phyloP scores from a whole-genome alignment of 1,140 invertebrate species.

The Zaprionus camerounensis region DNA sequence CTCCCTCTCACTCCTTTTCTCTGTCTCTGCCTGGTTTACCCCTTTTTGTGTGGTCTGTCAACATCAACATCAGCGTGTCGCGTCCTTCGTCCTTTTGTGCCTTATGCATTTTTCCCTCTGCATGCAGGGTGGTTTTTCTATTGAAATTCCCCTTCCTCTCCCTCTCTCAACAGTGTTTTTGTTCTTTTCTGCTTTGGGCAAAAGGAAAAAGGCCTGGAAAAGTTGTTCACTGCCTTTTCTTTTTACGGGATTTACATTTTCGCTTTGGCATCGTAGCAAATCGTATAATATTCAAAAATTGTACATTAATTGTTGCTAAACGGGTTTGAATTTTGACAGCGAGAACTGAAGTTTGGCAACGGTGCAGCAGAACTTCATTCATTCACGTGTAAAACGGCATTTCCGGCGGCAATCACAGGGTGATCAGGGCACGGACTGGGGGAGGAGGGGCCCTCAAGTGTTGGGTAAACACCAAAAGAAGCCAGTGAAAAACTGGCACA shows the following conservation, averaged over 20 bases:
- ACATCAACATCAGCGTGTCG: conserved; percentile 60
- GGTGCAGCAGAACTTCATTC: conserved; percentile 51
- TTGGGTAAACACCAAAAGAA: conserved; percentile 62
- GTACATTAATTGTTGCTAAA: conserved; percentile 70
- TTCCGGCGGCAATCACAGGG: conserved; percentile 75
- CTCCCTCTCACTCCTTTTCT: background rate
- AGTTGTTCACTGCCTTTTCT: conserved; percentile 38
- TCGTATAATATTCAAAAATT: conserved; percentile 34
- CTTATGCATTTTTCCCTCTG: conserved; percentile 43
- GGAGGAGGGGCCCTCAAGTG: conserved; percentile 12
- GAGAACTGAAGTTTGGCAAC: conserved; percentile 65
- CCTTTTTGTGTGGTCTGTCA: conserved; percentile 56
- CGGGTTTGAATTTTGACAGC: conserved; percentile 39
- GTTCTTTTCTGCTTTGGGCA: conserved; percentile 40
- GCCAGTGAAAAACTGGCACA: conserved; percentile 79
- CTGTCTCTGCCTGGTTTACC: conserved; percentile 26
- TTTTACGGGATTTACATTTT: conserved; percentile 53
- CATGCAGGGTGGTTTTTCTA: conserved; percentile 67
- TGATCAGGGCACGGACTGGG: background rate
- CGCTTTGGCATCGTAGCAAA: background rate
- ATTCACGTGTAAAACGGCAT: conserved; percentile 83
- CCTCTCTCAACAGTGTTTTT: conserved; percentile 16
- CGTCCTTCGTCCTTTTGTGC: conserved; percentile 57
- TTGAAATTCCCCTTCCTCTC: conserved; percentile 26
- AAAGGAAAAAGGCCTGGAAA: conserved; percentile 21